Evolutionary conservation across 1,140 invertebrate genomes (phyloP).

Genomic region (fruit fly (Drosophila melanogaster)): DNA sequence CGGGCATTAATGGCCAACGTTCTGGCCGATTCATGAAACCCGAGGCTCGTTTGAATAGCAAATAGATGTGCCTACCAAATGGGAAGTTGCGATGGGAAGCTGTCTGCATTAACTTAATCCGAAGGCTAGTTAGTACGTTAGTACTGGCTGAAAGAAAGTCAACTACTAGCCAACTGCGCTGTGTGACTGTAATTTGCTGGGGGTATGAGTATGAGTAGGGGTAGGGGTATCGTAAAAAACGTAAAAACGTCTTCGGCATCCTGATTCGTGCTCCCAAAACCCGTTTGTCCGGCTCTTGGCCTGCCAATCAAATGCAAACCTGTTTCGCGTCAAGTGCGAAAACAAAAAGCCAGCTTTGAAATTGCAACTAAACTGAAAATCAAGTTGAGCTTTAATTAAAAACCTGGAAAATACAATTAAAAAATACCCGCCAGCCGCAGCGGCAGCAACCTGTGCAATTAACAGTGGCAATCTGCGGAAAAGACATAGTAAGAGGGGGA

Average conservation of each 20-base stretch:
- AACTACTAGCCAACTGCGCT: constrained; percentile 8
- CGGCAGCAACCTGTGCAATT: constrained; percentile 75
- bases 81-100: constrained; percentile 7
- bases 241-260: constrained; percentile 69
- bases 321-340: constrained; percentile 73
- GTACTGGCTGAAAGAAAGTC: constrained; percentile 30
- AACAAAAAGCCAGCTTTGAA: constrained; percentile 65
- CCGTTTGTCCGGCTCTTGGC: constrained; percentile 60
- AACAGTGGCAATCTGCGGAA: constrained; percentile 38
- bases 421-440: constrained; percentile 56
- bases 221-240: constrained; percentile 14
- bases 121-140: constrained; percentile 13
- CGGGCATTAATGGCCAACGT: constrained; percentile 2
- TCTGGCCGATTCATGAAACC: constrained; percentile 23
- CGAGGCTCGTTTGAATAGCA: neutral
- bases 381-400: constrained; percentile 83
- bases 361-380: constrained; percentile 82
- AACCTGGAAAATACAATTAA: constrained; percentile 81
- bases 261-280: constrained; percentile 70
- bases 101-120: constrained; percentile 24
- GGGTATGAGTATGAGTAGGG: constrained; percentile 5
- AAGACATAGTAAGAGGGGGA: constrained; percentile 7
- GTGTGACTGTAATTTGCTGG: constrained; percentile 39
- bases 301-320: constrained; percentile 73
- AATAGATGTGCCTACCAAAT: constrained; percentile 16